These are phyloP conservation scores for Ptychadena robeensis DNA, from an alignment of 2,797 vertebrate species.

Conservation along the genomic window DNA sequence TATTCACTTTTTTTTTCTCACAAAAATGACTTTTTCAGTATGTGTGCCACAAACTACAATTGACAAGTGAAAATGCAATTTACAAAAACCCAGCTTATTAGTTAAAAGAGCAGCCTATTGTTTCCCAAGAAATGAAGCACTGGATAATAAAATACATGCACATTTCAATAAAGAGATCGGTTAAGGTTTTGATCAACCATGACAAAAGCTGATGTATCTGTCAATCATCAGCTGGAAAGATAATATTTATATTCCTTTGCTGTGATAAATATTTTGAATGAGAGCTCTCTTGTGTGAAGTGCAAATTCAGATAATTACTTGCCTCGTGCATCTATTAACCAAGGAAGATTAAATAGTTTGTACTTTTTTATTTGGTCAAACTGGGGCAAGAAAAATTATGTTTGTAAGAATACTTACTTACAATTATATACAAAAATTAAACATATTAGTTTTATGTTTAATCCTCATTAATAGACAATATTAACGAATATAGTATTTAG, in stretches of 20 bases:
- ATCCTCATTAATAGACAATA: too few species aligned
- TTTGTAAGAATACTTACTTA: too few species aligned
- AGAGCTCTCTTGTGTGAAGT: constrained; percentile 54
- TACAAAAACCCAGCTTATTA: constrained; percentile 15
- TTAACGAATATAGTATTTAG: too few species aligned
- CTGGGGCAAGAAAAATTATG: not conserved
- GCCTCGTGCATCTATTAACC: constrained; percentile 47
- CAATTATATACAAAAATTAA: too few species aligned
- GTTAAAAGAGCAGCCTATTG: constrained; percentile 5
- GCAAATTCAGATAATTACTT: constrained; percentile 51
- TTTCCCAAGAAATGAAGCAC: constrained; percentile 16
- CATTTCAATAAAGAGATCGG: constrained; percentile 51
- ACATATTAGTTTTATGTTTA: too few species aligned
- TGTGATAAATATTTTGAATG: constrained; percentile 44
- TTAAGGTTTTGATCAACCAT: constrained; percentile 53
- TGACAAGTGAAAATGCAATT: constrained; percentile 1
- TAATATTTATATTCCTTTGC: constrained; percentile 42
- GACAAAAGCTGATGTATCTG: constrained; percentile 55
- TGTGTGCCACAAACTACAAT: not conserved
- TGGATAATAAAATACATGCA: constrained; percentile 53
- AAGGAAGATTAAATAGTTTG: not conserved
- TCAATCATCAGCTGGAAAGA: constrained; percentile 46
- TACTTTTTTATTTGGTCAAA: not conserved
- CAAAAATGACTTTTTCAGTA: not conserved
- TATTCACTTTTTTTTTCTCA: too few species aligned